phyloP scores from a whole-genome alignment of 2,888 invertebrate genomes.

The Eupeodes latifasciatus region DNA sequence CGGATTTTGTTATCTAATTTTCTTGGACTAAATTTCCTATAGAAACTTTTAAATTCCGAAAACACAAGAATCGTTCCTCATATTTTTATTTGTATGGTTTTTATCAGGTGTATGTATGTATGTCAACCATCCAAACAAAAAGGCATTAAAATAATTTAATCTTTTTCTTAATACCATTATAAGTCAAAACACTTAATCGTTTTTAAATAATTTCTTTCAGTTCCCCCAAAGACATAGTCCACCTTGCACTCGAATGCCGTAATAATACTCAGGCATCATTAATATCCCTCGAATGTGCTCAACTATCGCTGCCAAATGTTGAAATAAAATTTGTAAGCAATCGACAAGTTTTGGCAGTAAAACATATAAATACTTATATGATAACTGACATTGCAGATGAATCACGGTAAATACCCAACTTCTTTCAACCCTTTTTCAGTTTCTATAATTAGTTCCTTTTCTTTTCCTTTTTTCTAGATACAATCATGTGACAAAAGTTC shows the following conservation, averaged over 20 bases:
- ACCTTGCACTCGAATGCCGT: conserved; percentile 81
- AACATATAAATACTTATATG: conserved; percentile 82
- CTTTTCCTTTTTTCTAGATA: conserved; percentile 77
- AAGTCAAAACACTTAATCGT: too few species aligned
- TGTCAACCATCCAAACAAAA: too few species aligned
- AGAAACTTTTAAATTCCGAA: too few species aligned
- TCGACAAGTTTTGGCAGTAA: conserved; percentile 82
- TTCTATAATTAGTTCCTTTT: background rate
- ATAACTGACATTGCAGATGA: conserved; percentile 83
- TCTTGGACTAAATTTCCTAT: too few species aligned
- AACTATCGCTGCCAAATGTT: conserved; percentile 82
- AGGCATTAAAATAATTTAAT: too few species aligned
- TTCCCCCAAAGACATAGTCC: conserved; percentile 80
- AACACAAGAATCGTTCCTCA: too few species aligned
- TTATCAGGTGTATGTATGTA: too few species aligned
- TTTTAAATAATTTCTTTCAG: conserved; percentile 73
- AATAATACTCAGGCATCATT: conserved; percentile 81
- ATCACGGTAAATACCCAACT: conserved; percentile 77
- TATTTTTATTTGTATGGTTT: too few species aligned
- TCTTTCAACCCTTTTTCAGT: background rate
- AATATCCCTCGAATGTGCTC: conserved; percentile 82
- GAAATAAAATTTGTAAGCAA: conserved; percentile 82
- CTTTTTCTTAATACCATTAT: background rate
- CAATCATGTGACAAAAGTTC: conserved; percentile 82
- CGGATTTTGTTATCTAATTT: too few species aligned